phyloP scores from a whole-genome alignment of 2,113 vertebrate species.

The Crotalus helleri region DNA sequence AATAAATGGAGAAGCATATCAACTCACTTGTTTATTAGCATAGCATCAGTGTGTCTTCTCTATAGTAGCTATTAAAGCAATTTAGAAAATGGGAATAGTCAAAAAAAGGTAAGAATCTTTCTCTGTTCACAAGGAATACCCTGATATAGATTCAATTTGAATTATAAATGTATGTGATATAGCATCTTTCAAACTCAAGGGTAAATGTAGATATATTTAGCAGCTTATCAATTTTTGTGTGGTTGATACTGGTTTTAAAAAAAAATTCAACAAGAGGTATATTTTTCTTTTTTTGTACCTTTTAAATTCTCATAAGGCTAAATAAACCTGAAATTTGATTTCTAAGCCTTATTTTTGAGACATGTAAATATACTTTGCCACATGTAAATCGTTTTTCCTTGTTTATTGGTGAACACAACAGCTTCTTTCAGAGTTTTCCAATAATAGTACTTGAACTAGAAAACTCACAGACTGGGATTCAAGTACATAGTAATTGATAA shows the following conservation, averaged over 20 bases:
- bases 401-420: background rate
- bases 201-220: background rate
- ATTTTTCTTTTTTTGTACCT: background rate
- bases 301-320: background rate
- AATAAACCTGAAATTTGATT: background rate
- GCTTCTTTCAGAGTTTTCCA: background rate
- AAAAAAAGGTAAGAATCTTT: background rate
- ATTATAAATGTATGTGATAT: background rate
- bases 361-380: background rate
- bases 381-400: background rate
- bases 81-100: background rate
- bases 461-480: background rate
- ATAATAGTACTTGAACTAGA: background rate
- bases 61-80: background rate
- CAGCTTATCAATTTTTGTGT: background rate
- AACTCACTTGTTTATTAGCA: background rate
- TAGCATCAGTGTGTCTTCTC: background rate
- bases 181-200: background rate
- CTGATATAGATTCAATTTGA: background rate
- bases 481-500: background rate
- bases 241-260: background rate
- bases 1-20: background rate
- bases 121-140: background rate
- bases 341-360: background rate
- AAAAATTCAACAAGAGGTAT: background rate